A percentile compares a stretch with the other conserved stretches of the same genome.
Evolutionary conservation across 2,797 vertebrate species (phyloP).

Genomic region (Enteromius argenteus): DNA sequence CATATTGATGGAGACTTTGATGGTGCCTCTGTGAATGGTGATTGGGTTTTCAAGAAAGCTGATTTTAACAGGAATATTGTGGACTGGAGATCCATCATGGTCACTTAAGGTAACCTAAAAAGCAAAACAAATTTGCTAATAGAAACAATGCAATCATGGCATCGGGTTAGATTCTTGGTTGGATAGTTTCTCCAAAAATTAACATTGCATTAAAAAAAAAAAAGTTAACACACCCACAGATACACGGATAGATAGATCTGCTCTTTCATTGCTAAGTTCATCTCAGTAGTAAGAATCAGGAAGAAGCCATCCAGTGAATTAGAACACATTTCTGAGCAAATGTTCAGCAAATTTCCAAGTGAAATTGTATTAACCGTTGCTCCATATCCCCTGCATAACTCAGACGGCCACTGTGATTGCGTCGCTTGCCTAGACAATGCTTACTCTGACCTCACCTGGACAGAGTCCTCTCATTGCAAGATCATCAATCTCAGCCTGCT

Average conservation of each 20-base stretch:
- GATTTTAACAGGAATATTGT: slow-evolving; percentile 69
- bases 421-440: background rate
- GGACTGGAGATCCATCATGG: slow-evolving; percentile 73
- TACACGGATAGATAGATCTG: too few relatives aligned
- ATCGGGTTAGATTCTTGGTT: background rate
- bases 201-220: too few relatives aligned
- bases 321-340: too few relatives aligned
- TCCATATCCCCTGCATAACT: background rate
- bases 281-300: background rate
- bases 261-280: background rate
- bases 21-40: slow-evolving; percentile 33
- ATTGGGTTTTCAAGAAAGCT: slow-evolving; percentile 54
- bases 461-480: too few relatives aligned
- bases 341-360: too few relatives aligned
- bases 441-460: background rate
- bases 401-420: background rate
- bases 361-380: too few relatives aligned
- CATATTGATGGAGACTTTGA: slow-evolving; percentile 71
- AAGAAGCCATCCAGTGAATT: too few relatives aligned
- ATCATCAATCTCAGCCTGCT: too few relatives aligned
- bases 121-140: background rate
- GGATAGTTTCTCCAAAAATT: too few relatives aligned
- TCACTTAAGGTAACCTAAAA: slow-evolving; percentile 74
- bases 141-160: background rate
- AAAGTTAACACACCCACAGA: too few relatives aligned